Evolutionary conservation across 2,113 vertebrate genomes (phyloP).

Genomic region (Tupaia chinensis): DNA sequence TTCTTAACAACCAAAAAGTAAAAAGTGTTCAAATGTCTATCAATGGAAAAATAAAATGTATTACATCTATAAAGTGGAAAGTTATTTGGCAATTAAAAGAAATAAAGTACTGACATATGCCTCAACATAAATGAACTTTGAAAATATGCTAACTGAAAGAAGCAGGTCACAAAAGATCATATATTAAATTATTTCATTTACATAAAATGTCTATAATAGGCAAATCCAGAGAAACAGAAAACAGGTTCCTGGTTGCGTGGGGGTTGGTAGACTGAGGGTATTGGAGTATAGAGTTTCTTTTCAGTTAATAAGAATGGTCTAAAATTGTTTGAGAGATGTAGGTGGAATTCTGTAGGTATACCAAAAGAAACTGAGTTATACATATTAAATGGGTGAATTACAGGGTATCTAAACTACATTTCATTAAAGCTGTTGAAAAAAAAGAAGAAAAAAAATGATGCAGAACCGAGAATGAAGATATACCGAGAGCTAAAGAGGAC

Average conservation of each 20-base stretch:
- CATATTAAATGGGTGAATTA: not conserved
- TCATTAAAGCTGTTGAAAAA: not conserved
- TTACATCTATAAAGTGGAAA: not conserved
- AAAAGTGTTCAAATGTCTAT: not conserved
- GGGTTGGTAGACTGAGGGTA: too few species aligned
- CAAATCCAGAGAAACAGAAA: not conserved
- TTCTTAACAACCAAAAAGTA: not conserved
- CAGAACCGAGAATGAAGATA: not conserved
- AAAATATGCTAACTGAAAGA: not conserved
- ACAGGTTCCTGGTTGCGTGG: not conserved
- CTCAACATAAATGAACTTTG: not conserved
- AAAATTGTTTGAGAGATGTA: not conserved
- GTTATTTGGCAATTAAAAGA: not conserved
- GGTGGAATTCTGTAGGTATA: not conserved
- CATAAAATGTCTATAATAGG: not conserved
- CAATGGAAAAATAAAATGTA: not conserved
- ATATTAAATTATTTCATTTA: not conserved
- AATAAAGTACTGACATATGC: not conserved
- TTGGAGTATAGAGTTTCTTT: not conserved
- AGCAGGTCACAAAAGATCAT: not conserved
- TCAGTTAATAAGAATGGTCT: not conserved
- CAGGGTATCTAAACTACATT: not conserved
- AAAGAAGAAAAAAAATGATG: not conserved
- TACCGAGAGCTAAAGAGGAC: not conserved
- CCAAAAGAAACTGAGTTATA: not conserved